Base-by-base conservation (phyloP, 2,797 vertebrate species). In the Malacoraja senta region DNA sequence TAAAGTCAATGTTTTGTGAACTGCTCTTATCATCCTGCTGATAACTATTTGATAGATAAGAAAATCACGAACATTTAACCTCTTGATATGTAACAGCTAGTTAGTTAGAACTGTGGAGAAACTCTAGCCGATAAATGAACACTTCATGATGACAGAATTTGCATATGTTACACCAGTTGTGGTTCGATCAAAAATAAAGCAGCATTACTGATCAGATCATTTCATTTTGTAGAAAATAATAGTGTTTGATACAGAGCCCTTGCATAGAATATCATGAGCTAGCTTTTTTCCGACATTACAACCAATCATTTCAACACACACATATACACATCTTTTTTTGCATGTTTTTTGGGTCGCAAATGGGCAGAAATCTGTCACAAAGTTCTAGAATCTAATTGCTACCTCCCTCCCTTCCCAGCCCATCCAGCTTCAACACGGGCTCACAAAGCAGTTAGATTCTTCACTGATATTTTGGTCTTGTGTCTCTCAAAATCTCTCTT, bases 11-110 rank as follows among this genome's bases (percentile, higher is more conserved):
- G 90, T 58, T 72, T 44, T 88, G 84, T 88, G 84, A 35, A 17
- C 65, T 88, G 63, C 29, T 74, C 72, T 58, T 92, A 76, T 91
- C 90, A 91, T n/a, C 29, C 13, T 58, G 21, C 38, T 71, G 32
- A 91, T 35, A 91, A 68, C 44, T 44, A 44, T 74, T 58, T 76
- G 71, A 92, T 44, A 53, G 90, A 92, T 24, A 92, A 92, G 35
- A 58, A 92, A 92, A 92, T 58, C 38, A 74, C 26, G 10, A 76
- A 53, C 29, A 53, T 58, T 76, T 58, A 8, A 8, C 63, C 68
- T 44, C n/a, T 72, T 24, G 15, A 32, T 35, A 71, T 68, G 38
- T 44, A 35, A 91, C 21, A 38, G 90, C 44, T 21, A 29, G 71
- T 13, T 68, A 68, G 9, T 68, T 68, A 88, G 63, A 74, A 74